Base-by-base conservation (phyloP, 1,140 invertebrate genomes). In the Homalodisca vitripennis region DNA sequence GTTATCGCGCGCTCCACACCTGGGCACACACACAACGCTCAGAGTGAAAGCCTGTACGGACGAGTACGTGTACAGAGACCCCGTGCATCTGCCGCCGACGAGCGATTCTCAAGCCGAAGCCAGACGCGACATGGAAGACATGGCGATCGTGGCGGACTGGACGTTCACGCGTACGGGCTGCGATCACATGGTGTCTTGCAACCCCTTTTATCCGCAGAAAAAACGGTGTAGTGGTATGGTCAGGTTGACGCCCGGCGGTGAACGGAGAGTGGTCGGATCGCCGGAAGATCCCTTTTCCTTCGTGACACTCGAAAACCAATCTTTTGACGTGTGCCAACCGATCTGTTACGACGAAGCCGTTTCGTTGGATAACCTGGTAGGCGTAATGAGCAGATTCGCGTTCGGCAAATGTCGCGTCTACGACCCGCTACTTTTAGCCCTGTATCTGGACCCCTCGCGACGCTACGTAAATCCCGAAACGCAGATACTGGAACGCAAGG, bases 341-440 rank as follows among this genome's bases (percentile, higher is more conserved):
- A 30, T 30, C 27, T 60, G 55, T 60, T 27, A 60, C 26, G 48
- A 51, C 55, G 29, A 3, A 26, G 27, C 24, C 3, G 2, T 27
- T 27, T 12, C 3, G 26, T 6, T 12, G 24, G 14, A 29, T 60
- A 27, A 3, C 10, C 29, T n/a, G 55, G 55, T 12, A 26, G 26
- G 27, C 12, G 6, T 6, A 60, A 6, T 2, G 14, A 27, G 10
- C 24, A 26, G 14, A 24, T 24, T 26, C 10, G 2, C 14, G 10
- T 22, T 22, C 24, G 3, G n/a, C n/a, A 60, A 6, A 24, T 60
- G 55, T 30, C 13, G 14, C 27, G 2, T 26, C 10, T 22, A 13
- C 27, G 55, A 60, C n/a, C 55, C 55, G 10, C 10, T 10, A 60
- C 55, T 60, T 26, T 27, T 60, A n/a, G 55, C 55, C 3, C 29